Conservation (phyloP, 1,140 invertebrate genomes). For the Micrasema minimum region DNA sequence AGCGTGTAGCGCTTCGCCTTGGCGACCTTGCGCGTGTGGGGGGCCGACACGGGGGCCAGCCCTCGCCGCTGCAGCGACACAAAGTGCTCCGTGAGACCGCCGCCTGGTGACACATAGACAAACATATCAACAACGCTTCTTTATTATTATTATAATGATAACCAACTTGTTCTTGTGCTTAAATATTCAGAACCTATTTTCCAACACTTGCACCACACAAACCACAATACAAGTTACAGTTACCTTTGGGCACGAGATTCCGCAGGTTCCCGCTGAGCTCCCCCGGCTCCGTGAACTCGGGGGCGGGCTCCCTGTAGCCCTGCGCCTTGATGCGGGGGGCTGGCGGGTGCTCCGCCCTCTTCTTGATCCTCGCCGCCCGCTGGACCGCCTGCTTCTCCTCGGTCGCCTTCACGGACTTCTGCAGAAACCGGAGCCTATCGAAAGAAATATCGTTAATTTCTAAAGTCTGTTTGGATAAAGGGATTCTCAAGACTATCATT, state of each 20-base stretch:
- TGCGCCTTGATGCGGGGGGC: conserved; percentile 58
- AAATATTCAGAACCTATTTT: no score
- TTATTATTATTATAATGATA: no score
- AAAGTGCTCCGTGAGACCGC: conserved; percentile 41
- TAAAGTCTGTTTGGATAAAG: no score
- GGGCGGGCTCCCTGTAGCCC: conserved; percentile 55
- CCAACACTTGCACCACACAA: no score
- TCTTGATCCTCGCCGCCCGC: background rate
- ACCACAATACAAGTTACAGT: no score
- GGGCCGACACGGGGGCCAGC: conserved; percentile 41
- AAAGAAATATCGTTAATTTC: no score
- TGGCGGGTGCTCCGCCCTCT: conserved; percentile 36
- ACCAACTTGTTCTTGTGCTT: no score
- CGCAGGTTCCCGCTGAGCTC: conserved; percentile 60
- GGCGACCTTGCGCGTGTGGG: conserved; percentile 22
- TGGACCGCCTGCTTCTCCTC: conserved; percentile 5
- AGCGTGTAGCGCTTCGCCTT: conserved; percentile 46
- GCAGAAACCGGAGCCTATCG: conserved; percentile 41
- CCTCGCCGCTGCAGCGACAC: conserved; percentile 45
- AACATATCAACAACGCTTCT: background rate
- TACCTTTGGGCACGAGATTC: conserved; percentile 53
- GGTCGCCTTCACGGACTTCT: conserved; percentile 19
- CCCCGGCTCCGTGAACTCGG: conserved; percentile 57
- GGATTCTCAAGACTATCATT: background rate
- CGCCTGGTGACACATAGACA: conserved; percentile 26